These are phyloP conservation scores for Hoplodrina ambigua DNA, from an alignment of 2,888 invertebrate genomes.

Conservation along the genomic window DNA sequence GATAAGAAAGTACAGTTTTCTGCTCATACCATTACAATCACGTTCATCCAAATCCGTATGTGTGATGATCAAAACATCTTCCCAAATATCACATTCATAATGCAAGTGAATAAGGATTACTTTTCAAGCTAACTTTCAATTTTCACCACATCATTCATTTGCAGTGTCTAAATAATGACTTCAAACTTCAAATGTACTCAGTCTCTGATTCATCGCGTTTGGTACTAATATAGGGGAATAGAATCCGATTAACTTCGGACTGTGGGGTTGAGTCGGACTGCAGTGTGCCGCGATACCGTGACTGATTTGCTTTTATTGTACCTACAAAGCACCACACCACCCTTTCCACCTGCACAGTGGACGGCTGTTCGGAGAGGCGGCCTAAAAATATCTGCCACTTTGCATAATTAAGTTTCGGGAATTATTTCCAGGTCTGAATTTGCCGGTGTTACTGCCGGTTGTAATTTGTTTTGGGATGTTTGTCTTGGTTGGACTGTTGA, in stretches of 20 bases:
- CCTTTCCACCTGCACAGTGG: slow-evolving; percentile 56
- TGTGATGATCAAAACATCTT: no score
- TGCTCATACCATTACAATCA: no score
- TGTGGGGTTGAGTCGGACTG: slow-evolving; percentile 50
- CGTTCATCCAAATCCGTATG: no score
- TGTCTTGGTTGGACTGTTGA: neutral
- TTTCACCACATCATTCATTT: neutral
- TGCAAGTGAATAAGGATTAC: neutral
- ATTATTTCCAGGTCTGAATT: slow-evolving; percentile 49
- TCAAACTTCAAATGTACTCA: slow-evolving; percentile 24
- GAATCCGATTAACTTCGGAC: slow-evolving; percentile 74
- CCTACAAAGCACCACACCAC: slow-evolving; percentile 27
- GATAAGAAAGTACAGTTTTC: no score
- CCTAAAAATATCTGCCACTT: slow-evolving; percentile 54
- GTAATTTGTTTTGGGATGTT: slow-evolving; percentile 19
- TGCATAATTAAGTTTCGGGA: slow-evolving; percentile 51
- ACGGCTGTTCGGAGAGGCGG: slow-evolving; percentile 47
- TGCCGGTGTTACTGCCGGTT: slow-evolving; percentile 20
- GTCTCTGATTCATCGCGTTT: slow-evolving; percentile 61
- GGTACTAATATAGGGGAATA: slow-evolving; percentile 72
- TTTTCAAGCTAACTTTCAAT: neutral
- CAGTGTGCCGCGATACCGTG: slow-evolving; percentile 52
- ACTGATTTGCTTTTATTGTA: slow-evolving; percentile 61
- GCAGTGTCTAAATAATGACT: slow-evolving; percentile 37
- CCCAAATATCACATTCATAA: no score